Percentiles rank a stretch among this genome's conserved stretches.
Conservation (phyloP, 1,140 invertebrate species). For the Heliconius nattereri region DNA sequence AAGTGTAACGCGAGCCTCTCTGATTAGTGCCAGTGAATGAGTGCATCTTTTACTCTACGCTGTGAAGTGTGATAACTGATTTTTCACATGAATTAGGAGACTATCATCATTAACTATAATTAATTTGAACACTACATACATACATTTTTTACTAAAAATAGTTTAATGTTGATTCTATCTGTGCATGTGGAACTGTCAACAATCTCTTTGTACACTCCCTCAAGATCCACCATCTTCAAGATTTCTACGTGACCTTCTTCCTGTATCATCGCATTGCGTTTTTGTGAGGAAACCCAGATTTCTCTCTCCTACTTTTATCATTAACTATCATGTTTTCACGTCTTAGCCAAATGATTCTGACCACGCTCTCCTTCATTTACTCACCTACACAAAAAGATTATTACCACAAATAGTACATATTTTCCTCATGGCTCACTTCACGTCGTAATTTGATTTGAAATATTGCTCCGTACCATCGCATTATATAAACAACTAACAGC, state of each 20-base stretch:
- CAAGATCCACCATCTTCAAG: too few relatives aligned
- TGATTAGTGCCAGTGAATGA: conserved; percentile 51
- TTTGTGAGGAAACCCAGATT: too few relatives aligned
- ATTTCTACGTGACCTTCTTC: too few relatives aligned
- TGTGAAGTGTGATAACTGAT: conserved; percentile 7
- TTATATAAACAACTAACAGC: conserved; percentile 25
- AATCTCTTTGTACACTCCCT: too few relatives aligned
- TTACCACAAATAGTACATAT: neutral
- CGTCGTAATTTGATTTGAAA: conserved; percentile 15
- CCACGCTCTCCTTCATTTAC: neutral
- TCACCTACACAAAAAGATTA: neutral
- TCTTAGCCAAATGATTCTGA: too few relatives aligned
- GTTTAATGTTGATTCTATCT: too few relatives aligned
- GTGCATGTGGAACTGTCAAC: too few relatives aligned
- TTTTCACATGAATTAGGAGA: conserved; percentile 7
- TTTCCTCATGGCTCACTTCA: conserved; percentile 22
- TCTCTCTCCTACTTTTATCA: too few relatives aligned
- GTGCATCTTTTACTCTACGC: conserved; percentile 8
- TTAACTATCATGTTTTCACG: too few relatives aligned
- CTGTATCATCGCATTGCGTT: too few relatives aligned
- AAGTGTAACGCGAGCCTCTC: conserved; percentile 39
- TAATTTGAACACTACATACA: neutral
- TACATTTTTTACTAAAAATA: neutral
- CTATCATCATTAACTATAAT: neutral
- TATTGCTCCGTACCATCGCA: conserved; percentile 10